Percentiles rank a stretch among this genome's conserved stretches.
These are phyloP conservation scores for Agriopis aurantiaria DNA, from an alignment of 2,888 invertebrate genomes.

Conservation along the genomic window DNA sequence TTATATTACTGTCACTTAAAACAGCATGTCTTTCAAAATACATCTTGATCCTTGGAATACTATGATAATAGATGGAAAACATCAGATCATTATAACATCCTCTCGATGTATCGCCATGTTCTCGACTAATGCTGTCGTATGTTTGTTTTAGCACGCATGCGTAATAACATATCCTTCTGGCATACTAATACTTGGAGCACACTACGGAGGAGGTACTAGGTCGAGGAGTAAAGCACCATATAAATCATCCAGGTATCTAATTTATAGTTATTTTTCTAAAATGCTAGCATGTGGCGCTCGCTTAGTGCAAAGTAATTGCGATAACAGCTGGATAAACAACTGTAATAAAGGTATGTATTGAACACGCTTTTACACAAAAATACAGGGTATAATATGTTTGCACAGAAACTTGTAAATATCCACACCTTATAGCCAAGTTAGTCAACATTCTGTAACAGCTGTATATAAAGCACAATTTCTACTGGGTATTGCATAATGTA, in stretches of 20 bases:
- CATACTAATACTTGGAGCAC: conserved; percentile 84
- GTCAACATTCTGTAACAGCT: conserved; percentile 66
- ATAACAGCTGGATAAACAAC: conserved; percentile 41
- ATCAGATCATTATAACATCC: conserved; percentile 56
- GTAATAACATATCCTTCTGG: conserved; percentile 87
- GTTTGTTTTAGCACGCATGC: conserved; percentile 87
- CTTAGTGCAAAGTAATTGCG: conserved; percentile 51
- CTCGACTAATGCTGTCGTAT: conserved; percentile 81
- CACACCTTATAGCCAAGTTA: conserved; percentile 40
- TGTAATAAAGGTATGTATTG: conserved; percentile 63
- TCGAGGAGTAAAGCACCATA: conserved; percentile 55
- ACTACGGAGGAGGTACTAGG: conserved; percentile 72
- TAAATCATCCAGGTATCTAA: conserved; percentile 75
- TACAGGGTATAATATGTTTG: not conserved
- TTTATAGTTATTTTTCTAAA: conserved; percentile 48
- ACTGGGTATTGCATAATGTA: conserved; percentile 53
- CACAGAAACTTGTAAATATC: conserved; percentile 52
- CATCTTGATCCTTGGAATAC: conserved; percentile 5
- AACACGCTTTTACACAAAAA: conserved; percentile 48
- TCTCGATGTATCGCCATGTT: conserved; percentile 60
- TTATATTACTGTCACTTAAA: conserved; percentile 23
- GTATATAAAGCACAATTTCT: conserved; percentile 70
- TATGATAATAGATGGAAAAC: conserved; percentile 50
- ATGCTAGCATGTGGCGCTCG: conserved; percentile 53
- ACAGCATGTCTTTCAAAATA: conserved; percentile 14